phyloP scores from a whole-genome alignment of 2,888 invertebrate species.

The Frankliniella intonsa region DNA sequence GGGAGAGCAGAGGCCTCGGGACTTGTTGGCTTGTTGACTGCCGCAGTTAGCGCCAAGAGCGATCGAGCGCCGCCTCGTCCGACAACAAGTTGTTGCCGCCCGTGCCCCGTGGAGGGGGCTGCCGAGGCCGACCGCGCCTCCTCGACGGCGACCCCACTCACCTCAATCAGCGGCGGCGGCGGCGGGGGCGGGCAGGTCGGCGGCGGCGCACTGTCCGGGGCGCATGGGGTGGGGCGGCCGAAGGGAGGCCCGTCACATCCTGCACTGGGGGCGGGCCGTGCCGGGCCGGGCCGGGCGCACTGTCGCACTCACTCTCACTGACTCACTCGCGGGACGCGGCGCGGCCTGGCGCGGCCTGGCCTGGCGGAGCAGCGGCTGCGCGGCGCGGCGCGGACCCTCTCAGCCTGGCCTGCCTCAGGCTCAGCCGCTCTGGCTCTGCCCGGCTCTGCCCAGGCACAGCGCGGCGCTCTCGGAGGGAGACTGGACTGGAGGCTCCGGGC shows the following conservation, averaged over 20 bases:
- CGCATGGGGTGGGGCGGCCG: too few relatives aligned
- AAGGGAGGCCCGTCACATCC: background rate
- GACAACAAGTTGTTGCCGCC: too few relatives aligned
- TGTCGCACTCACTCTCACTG: too few relatives aligned
- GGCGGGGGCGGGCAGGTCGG: background rate
- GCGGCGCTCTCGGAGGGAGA: slow-evolving; percentile 5
- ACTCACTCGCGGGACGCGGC: background rate
- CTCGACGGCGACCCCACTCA: background rate
- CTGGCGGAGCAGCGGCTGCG: background rate
- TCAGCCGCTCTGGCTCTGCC: background rate
- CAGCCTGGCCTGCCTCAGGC: background rate
- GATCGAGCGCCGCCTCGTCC: too few relatives aligned
- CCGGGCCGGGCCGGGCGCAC: background rate
- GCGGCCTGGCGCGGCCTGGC: background rate
- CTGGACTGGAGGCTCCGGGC: background rate
- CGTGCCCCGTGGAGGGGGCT: too few relatives aligned
- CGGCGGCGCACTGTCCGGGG: background rate
- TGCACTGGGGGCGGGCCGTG: background rate
- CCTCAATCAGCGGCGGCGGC: background rate
- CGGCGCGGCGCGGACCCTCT: background rate
- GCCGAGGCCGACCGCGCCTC: background rate
- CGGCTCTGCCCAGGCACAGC: background rate
- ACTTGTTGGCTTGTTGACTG: too few relatives aligned
- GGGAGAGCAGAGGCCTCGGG: too few relatives aligned
- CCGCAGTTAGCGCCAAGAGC: too few relatives aligned